A percentile compares a stretch with the other conserved stretches of the same genome.
phyloP scores from a whole-genome alignment of 2,888 invertebrate species.

The Polyploca ridens region DNA sequence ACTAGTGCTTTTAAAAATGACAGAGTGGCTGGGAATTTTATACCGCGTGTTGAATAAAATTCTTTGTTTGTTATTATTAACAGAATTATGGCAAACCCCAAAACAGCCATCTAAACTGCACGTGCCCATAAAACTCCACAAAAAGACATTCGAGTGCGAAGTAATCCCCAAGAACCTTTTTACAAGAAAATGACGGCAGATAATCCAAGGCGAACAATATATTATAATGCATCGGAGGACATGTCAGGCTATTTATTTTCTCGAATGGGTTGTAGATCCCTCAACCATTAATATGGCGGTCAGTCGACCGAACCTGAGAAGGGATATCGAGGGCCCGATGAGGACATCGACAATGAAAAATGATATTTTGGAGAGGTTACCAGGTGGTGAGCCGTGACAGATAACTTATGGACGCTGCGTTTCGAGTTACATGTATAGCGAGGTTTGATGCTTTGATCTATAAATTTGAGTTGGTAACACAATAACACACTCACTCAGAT shows the following conservation, averaged over 20 bases:
- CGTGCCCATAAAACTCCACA: conserved; percentile 21
- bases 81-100: neutral
- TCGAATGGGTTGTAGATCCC: conserved; percentile 63
- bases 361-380: conserved; percentile 57
- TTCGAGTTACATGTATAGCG: neutral
- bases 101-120: conserved; percentile 18
- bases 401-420: conserved; percentile 25
- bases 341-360: conserved; percentile 74
- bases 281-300: conserved; percentile 75
- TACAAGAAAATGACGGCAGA: conserved; percentile 58
- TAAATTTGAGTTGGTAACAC: neutral
- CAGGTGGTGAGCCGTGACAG: conserved; percentile 47
- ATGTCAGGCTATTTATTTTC: conserved; percentile 78
- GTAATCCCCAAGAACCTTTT: conserved; percentile 38
- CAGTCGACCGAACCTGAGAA: conserved; percentile 66
- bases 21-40: neutral
- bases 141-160: conserved; percentile 33
- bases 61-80: neutral
- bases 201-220: conserved; percentile 66
- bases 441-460: neutral
- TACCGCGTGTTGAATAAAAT: neutral
- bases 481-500: no score
- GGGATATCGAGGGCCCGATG: conserved; percentile 61
- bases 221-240: conserved; percentile 77
- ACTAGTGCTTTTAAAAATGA: neutral